phyloP scores from a whole-genome alignment of 2,888 invertebrate genomes.

The Zonitis immaculata region DNA sequence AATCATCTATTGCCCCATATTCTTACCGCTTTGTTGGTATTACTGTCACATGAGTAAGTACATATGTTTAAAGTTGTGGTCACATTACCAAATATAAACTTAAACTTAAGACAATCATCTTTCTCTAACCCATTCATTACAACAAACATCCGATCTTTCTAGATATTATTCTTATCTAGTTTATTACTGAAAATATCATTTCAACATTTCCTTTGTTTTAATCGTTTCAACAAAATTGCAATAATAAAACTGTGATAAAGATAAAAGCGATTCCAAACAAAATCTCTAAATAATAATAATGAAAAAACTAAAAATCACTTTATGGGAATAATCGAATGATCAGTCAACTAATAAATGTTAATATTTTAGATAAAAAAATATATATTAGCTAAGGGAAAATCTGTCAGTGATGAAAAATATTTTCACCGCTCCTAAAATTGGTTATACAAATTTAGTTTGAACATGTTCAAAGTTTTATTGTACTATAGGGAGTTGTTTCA shows the following conservation, averaged over 20 bases:
- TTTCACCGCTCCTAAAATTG: constrained; percentile 5
- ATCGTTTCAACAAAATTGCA: neutral
- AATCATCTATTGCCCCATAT: constrained; percentile 16
- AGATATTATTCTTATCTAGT: neutral
- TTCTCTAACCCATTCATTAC: neutral
- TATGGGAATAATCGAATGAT: too few species aligned
- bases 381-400: neutral
- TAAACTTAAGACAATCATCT: neutral
- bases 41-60: constrained; percentile 11
- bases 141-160: neutral
- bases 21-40: constrained; percentile 16
- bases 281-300: neutral
- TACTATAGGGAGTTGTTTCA: constrained; percentile 9
- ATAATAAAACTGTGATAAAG: neutral
- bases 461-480: constrained; percentile 9
- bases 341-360: neutral
- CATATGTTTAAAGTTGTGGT: constrained; percentile 1
- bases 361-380: neutral
- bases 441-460: constrained; percentile 5
- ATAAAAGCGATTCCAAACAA: neutral
- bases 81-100: neutral
- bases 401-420: constrained; percentile 5
- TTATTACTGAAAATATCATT: neutral
- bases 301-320: too few species aligned
- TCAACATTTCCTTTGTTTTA: neutral